Conservation (phyloP, 2,888 invertebrate species). For the Tuberolachnus salignus region DNA sequence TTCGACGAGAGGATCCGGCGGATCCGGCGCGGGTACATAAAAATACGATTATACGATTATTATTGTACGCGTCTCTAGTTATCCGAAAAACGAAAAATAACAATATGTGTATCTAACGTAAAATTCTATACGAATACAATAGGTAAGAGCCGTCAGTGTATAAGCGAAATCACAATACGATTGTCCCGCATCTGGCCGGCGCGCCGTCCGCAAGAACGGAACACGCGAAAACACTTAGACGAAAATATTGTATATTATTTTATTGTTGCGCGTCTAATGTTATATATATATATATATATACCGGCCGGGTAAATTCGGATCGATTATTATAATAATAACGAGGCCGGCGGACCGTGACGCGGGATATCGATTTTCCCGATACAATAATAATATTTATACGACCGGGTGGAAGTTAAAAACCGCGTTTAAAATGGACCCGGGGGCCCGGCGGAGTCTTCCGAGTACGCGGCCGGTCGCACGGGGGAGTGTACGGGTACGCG, state of each 20-base stretch:
- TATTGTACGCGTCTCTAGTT: constrained; percentile 10
- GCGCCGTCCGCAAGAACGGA: not conserved
- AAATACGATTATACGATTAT: not conserved
- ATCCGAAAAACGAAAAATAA: constrained; percentile 28
- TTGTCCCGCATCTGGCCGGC: not conserved
- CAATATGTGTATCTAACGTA: constrained; percentile 7
- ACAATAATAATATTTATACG: no score
- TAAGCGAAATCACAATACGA: not conserved
- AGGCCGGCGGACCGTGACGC: no score
- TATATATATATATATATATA: no score
- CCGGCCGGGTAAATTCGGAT: not conserved
- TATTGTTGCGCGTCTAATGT: no score
- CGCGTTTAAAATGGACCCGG: not conserved
- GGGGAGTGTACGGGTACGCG: not conserved
- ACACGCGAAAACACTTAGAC: constrained; percentile 40
- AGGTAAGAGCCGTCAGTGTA: not conserved
- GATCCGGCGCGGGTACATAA: not conserved
- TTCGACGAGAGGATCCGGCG: constrained; percentile 7
- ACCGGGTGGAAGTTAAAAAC: constrained; percentile 2
- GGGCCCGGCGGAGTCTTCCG: constrained; percentile 14
- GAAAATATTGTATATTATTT: no score
- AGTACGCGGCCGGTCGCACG: not conserved
- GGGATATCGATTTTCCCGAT: no score
- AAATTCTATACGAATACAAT: not conserved
- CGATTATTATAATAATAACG: not conserved